phyloP scores from a whole-genome alignment of 2,888 invertebrate genomes.

The Anarsia innoxiella region DNA sequence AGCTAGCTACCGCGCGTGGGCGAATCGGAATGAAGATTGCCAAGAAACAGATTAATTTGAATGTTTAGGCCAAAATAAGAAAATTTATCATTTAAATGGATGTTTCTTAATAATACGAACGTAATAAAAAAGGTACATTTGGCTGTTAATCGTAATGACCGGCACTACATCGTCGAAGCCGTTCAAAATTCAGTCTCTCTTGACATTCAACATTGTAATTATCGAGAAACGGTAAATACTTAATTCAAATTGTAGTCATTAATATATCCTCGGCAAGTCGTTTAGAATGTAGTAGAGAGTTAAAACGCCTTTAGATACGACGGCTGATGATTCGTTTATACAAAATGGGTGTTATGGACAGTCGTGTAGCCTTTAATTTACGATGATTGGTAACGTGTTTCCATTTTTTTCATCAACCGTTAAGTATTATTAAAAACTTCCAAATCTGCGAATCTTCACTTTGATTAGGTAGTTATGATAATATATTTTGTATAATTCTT shows the following conservation, averaged over 20 bases:
- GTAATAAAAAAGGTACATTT: slow-evolving; percentile 17
- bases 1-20: slow-evolving; percentile 33
- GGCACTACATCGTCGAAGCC: too few relatives aligned
- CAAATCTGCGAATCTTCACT: slow-evolving; percentile 4
- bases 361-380: slow-evolving; percentile 5
- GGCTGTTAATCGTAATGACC: slow-evolving; percentile 14
- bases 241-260: slow-evolving; percentile 19
- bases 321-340: slow-evolving; percentile 10
- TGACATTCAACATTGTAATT: slow-evolving; percentile 19
- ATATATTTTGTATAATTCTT: not conserved
- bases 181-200: slow-evolving; percentile 12
- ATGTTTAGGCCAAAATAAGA: too few relatives aligned
- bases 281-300: slow-evolving; percentile 12
- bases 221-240: slow-evolving; percentile 20
- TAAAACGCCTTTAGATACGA: slow-evolving; percentile 10
- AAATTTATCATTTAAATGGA: slow-evolving; percentile 20
- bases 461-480: too few relatives aligned
- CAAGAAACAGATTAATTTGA: slow-evolving; percentile 36
- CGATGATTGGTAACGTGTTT: slow-evolving; percentile 4
- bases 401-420: not conserved
- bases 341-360: slow-evolving; percentile 8
- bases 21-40: slow-evolving; percentile 37
- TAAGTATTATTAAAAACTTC: slow-evolving; percentile 1
- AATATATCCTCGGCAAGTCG: slow-evolving; percentile 16
- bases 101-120: slow-evolving; percentile 16